Evolutionary conservation across 2,797 vertebrate species (phyloP).

Genomic region (Euthynnus affinis): DNA sequence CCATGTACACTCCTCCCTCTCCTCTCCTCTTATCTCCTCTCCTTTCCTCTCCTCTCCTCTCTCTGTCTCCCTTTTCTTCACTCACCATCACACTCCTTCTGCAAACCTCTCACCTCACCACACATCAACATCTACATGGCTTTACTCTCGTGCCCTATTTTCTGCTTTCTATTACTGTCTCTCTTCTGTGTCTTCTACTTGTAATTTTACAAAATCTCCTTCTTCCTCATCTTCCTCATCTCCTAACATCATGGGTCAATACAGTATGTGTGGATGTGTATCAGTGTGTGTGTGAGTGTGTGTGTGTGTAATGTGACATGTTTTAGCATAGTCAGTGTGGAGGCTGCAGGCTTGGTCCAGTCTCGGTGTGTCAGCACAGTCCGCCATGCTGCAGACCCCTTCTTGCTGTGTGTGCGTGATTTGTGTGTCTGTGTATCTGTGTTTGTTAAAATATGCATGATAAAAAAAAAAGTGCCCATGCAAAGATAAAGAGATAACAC

Average conservation of each 20-base stretch:
- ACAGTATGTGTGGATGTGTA: neutral
- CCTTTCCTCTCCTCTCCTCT: neutral
- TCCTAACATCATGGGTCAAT: neutral
- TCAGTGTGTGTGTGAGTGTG: constrained; percentile 10
- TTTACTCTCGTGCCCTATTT: neutral
- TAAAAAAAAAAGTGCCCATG: neutral
- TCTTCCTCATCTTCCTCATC: neutral
- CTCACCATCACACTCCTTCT: constrained; percentile 18
- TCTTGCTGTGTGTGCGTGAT: constrained; percentile 32
- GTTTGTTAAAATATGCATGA: neutral
- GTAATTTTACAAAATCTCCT: neutral
- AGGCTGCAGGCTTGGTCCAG: constrained; percentile 52
- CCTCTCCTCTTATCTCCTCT: constrained; percentile 19
- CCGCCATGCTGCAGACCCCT: constrained; percentile 70
- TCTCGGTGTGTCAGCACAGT: constrained; percentile 52
- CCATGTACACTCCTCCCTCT: constrained; percentile 70
- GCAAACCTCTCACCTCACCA: constrained; percentile 34
- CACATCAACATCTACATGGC: constrained; percentile 3
- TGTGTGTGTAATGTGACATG: constrained; percentile 22
- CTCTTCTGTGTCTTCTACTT: neutral
- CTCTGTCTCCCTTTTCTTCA: constrained; percentile 16
- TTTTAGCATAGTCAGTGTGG: constrained; percentile 33
- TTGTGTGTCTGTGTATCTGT: neutral
- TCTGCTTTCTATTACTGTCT: neutral
- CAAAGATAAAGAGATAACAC: neutral